phyloP scores from a whole-genome alignment of 2,113 vertebrate genomes.

The Narcine bancroftii region DNA sequence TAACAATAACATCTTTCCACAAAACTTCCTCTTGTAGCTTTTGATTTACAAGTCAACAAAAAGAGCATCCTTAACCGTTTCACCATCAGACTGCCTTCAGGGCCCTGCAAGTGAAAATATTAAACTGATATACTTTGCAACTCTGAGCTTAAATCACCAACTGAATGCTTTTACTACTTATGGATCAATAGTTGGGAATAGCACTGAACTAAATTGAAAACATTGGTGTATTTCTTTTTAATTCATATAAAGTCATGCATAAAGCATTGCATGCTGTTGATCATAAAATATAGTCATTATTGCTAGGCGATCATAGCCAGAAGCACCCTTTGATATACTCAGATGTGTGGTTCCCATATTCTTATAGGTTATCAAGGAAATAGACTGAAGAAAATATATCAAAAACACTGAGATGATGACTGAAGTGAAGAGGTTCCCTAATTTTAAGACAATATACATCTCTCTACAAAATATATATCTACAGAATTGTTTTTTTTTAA shows the following conservation, averaged over 20 bases:
- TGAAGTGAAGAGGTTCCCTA: neutral
- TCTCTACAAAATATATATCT: neutral
- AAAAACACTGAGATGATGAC: neutral
- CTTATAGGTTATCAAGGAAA: neutral
- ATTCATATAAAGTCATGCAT: neutral
- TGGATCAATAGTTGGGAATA: neutral
- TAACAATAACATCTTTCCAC: neutral
- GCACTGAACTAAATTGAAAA: neutral
- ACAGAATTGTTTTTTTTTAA: neutral
- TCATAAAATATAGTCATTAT: neutral
- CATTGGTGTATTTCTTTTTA: neutral
- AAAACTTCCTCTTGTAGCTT: slow-evolving; percentile 9
- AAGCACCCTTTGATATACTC: neutral
- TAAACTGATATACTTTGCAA: neutral
- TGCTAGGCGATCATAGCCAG: neutral
- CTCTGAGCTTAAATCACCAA: neutral
- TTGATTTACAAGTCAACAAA: slow-evolving; percentile 30
- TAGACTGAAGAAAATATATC: neutral
- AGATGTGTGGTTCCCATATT: neutral
- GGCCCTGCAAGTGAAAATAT: neutral
- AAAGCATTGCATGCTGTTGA: neutral
- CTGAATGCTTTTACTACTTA: neutral
- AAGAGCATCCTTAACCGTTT: neutral
- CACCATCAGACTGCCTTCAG: neutral
- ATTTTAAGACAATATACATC: neutral